Percentiles rank a stretch among this genome's conserved stretches.
These are phyloP conservation scores for Neosilurus mollespiculum DNA, from an alignment of 2,797 vertebrate species.

Conservation along the genomic window DNA sequence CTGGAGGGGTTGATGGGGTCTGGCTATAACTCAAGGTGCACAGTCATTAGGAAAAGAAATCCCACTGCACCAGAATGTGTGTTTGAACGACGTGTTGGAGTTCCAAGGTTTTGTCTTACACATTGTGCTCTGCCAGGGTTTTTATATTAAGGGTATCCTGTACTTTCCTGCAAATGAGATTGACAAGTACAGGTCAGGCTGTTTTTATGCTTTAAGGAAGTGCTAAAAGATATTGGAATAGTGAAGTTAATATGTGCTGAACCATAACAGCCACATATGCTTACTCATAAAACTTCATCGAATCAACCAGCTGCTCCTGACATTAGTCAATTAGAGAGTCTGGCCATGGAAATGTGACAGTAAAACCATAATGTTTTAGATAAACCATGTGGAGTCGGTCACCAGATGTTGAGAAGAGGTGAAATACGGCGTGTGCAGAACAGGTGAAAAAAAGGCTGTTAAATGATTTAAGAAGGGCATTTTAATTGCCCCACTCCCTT, in stretches of 20 bases:
- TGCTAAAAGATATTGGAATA: constrained; percentile 52
- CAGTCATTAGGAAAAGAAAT: constrained; percentile 55
- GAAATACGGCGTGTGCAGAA: constrained; percentile 27
- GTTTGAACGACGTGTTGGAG: constrained; percentile 36
- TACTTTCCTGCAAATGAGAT: constrained; percentile 57
- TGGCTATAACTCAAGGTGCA: constrained; percentile 55
- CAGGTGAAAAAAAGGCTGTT: constrained; percentile 2
- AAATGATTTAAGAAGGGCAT: not conserved
- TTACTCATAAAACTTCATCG: constrained; percentile 50
- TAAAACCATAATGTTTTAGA: constrained; percentile 58
- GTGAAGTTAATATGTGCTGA: constrained; percentile 54
- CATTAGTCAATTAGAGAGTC: constrained; percentile 59
- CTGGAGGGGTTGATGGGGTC: constrained; percentile 52
- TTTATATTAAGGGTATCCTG: constrained; percentile 55
- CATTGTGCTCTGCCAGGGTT: constrained; percentile 47
- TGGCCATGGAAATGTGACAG: constrained; percentile 54
- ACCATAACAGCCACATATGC: constrained; percentile 54
- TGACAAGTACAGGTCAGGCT: constrained; percentile 58
- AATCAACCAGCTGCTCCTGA: constrained; percentile 54
- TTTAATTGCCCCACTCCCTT: not conserved
- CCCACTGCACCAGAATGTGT: constrained; percentile 43
- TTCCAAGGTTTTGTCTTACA: constrained; percentile 45
- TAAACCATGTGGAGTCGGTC: constrained; percentile 50
- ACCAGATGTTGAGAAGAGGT: constrained; percentile 51
- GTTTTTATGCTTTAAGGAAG: constrained; percentile 58